phyloP scores from a whole-genome alignment of 2,888 invertebrate genomes.

The Andrena haemorrhoa region DNA sequence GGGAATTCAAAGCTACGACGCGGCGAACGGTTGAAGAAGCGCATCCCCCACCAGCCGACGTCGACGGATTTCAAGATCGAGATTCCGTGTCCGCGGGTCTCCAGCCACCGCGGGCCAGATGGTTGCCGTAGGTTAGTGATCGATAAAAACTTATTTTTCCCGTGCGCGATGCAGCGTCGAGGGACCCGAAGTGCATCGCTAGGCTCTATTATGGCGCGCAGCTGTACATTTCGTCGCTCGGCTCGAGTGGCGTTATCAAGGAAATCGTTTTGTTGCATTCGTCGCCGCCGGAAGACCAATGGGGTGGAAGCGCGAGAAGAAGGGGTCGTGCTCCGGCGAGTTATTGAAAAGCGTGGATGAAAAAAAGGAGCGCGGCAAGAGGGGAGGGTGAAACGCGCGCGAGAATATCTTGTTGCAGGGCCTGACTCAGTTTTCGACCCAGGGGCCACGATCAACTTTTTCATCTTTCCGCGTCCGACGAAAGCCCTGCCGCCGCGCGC shows the following conservation, averaged over 20 bases:
- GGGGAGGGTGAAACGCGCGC: neutral
- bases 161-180: conserved; percentile 43
- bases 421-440: conserved; percentile 22
- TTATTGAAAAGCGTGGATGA: conserved; percentile 67
- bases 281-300: conserved; percentile 55
- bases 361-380: conserved; percentile 6
- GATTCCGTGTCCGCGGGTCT: conserved; percentile 38
- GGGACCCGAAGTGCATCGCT: conserved; percentile 45
- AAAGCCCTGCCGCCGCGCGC: conserved; percentile 42
- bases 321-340: conserved; percentile 42
- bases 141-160: conserved; percentile 75
- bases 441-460: neutral
- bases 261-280: conserved; percentile 67
- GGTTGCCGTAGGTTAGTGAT: conserved; percentile 81
- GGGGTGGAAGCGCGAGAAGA: conserved; percentile 39
- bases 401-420: conserved; percentile 35
- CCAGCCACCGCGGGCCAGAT: conserved; percentile 66
- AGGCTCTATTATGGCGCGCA: conserved; percentile 62
- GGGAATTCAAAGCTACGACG: too few species aligned
- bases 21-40: too few species aligned
- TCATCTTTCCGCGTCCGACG: conserved; percentile 46
- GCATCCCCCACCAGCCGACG: neutral
- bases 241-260: conserved; percentile 67
- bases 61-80: conserved; percentile 50
- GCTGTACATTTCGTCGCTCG: conserved; percentile 61